Evolutionary conservation across 2,113 vertebrate genomes (phyloP).

Genomic region (Oreotrochilus melanogaster): DNA sequence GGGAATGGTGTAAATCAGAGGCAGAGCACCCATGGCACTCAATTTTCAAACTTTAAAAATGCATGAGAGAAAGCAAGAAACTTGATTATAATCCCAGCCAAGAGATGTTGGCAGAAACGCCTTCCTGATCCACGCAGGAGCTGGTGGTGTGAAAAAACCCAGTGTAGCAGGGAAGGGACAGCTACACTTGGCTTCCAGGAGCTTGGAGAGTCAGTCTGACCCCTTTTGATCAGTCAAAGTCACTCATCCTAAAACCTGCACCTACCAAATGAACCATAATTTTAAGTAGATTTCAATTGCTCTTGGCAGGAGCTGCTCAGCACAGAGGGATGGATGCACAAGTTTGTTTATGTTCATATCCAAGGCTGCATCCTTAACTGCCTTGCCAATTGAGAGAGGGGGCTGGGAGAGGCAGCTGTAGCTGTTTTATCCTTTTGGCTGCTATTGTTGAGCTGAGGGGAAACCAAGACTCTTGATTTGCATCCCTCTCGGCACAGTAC

Average conservation of each 20-base stretch:
- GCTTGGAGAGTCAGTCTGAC: neutral
- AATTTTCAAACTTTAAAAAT: neutral
- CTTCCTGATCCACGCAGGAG: neutral
- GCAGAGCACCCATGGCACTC: neutral
- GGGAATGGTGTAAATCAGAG: neutral
- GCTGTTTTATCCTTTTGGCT: neutral
- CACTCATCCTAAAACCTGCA: neutral
- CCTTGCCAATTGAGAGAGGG: neutral
- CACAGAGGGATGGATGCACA: neutral
- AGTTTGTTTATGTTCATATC: neutral
- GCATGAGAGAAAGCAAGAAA: neutral
- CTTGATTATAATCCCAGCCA: rapidly evolving
- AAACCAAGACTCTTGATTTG: neutral
- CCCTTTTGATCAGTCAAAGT: neutral
- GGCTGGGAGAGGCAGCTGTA: neutral
- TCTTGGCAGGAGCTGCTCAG: constrained; percentile 50
- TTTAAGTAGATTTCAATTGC: constrained; percentile 43
- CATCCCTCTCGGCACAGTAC: neutral
- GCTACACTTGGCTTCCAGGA: neutral
- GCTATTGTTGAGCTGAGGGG: constrained; percentile 26
- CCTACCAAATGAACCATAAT: neutral
- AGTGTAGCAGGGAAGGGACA: rapidly evolving
- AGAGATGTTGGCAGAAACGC: neutral
- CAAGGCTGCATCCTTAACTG: constrained; percentile 18
- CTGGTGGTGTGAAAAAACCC: neutral